Evolutionary conservation across 1,140 invertebrate species (phyloP).

Genomic region (Dryas iulia): DNA sequence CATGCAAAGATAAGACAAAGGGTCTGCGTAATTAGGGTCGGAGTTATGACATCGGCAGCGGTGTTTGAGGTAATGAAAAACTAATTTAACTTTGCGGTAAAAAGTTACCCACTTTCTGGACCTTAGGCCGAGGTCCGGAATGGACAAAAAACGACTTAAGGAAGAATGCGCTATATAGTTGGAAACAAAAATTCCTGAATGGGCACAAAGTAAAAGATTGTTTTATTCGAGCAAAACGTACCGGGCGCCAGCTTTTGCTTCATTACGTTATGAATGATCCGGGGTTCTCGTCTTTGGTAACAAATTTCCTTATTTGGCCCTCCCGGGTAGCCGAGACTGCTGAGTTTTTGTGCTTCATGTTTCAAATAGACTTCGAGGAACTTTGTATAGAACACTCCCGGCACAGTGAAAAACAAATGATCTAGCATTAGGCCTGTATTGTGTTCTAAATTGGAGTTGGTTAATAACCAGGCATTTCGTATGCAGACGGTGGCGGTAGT

Average conservation of each 20-base stretch:
- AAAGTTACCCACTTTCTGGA: constrained; percentile 41
- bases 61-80: constrained; percentile 58
- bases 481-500: constrained; percentile 39
- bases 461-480: constrained; percentile 47
- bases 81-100: constrained; percentile 65
- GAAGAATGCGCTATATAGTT: constrained; percentile 14
- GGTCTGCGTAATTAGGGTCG: constrained; percentile 50
- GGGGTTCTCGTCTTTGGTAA: constrained; percentile 43
- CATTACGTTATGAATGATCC: constrained; percentile 51
- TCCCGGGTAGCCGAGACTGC: constrained; percentile 14
- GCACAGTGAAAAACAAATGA: constrained; percentile 15
- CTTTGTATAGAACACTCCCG: neutral
- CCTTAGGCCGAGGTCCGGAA: constrained; percentile 3
- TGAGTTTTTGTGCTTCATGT: constrained; percentile 23
- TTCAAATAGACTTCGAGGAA: constrained; percentile 21
- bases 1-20: constrained; percentile 65
- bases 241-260: constrained; percentile 30
- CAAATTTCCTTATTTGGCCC: constrained; percentile 50
- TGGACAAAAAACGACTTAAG: constrained; percentile 5
- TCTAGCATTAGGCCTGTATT: constrained; percentile 24
- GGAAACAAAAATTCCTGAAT: constrained; percentile 3
- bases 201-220: constrained; percentile 7
- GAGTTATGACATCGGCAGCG: constrained; percentile 50
- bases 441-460: constrained; percentile 37
- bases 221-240: neutral